Evolutionary conservation across 2,113 vertebrate species (phyloP).

Genomic region (Pheucticus melanocephalus): DNA sequence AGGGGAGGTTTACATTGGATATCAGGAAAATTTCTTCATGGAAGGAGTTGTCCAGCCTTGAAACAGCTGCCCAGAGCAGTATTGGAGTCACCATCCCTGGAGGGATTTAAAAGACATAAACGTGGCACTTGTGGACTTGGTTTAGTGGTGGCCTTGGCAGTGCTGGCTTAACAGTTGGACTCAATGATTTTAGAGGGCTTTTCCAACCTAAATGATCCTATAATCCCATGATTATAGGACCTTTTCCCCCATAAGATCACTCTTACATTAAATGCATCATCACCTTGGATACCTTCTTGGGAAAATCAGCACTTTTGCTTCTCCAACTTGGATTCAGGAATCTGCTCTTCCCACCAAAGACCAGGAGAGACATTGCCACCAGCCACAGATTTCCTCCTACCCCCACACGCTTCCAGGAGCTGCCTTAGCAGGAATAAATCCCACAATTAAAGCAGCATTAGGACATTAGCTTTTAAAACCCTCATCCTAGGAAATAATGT

Average conservation of each 20-base stretch:
- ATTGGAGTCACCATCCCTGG: background rate
- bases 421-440: slow-evolving; percentile 37
- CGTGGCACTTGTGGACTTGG: fast-evolving
- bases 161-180: background rate
- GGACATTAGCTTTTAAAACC: slow-evolving; percentile 57
- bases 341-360: background rate
- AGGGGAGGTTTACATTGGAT: background rate
- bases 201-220: background rate
- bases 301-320: background rate
- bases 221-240: background rate
- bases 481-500: slow-evolving; percentile 35
- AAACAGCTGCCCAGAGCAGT: background rate
- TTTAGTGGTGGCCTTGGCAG: background rate
- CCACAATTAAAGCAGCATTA: slow-evolving; percentile 59
- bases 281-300: background rate
- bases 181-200: background rate
- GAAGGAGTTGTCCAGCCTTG: background rate
- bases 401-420: background rate
- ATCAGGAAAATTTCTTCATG: fast-evolving
- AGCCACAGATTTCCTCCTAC: fast-evolving
- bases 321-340: background rate
- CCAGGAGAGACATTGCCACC: fast-evolving
- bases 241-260: background rate
- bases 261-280: background rate
- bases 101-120: background rate